phyloP scores from a whole-genome alignment of 2,888 invertebrate genomes.

The Trachelus troglodyta region DNA sequence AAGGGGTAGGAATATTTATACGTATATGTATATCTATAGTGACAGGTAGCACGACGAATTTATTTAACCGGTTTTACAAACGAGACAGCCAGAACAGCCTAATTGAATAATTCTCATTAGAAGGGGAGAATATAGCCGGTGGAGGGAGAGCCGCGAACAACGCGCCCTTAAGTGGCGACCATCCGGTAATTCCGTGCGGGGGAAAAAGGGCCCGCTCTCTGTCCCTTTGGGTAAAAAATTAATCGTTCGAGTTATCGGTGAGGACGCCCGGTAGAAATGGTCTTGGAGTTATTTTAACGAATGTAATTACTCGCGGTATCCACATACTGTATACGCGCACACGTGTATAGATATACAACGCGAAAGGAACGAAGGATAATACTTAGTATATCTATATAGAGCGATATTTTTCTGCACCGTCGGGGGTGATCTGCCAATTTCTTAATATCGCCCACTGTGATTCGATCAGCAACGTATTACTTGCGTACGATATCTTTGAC shows the following conservation, averaged over 20 bases:
- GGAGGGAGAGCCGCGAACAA: neutral
- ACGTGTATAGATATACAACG: neutral
- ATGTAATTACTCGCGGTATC: conserved; percentile 46
- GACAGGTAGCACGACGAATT: conserved; percentile 12
- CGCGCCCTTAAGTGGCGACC: neutral
- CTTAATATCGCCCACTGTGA: neutral
- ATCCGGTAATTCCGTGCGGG: neutral
- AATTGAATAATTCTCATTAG: conserved; percentile 30
- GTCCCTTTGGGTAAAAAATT: conserved; percentile 15
- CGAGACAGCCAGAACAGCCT: neutral
- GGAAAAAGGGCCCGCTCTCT: neutral
- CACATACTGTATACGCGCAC: neutral
- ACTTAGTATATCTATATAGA: conserved; percentile 17
- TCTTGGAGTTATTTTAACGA: conserved; percentile 50
- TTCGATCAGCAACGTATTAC: neutral
- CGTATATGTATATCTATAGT: neutral
- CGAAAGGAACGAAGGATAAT: conserved; percentile 6
- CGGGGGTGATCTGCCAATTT: neutral
- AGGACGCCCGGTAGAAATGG: conserved; percentile 14
- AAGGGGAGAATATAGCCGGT: neutral
- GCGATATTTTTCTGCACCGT: neutral
- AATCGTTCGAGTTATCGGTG: conserved; percentile 24
- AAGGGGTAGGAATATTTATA: neutral
- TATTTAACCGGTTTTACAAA: conserved; percentile 18
- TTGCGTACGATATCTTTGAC: neutral